Conservation (phyloP, 2,113 vertebrate species). For the Harpagus bidentatus region DNA sequence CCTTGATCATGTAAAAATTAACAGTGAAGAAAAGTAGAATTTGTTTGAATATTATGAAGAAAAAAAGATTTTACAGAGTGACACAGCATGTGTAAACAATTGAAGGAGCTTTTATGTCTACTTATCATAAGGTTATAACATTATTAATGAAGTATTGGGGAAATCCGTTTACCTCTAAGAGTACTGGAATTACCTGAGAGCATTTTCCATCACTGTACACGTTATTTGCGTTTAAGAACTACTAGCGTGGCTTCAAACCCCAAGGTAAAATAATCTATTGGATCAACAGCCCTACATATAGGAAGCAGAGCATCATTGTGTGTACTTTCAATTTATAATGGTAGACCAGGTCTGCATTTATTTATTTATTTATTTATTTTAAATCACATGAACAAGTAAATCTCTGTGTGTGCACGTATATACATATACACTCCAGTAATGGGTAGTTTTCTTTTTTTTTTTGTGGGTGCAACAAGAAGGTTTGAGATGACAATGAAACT, state of each 20-base stretch:
- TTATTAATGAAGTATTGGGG: not conserved
- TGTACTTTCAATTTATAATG: not conserved
- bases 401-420: not conserved
- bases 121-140: not conserved
- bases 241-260: not conserved
- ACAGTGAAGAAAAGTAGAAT: not conserved
- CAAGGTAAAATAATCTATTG: not conserved
- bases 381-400: not conserved
- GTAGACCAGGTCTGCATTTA: not conserved
- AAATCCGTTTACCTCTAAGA: not conserved
- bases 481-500: not conserved
- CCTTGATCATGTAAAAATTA: not conserved
- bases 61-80: not conserved
- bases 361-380: not conserved
- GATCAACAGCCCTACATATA: not conserved
- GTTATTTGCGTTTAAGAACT: not conserved
- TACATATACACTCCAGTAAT: not conserved
- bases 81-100: accelerated
- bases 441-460: not conserved
- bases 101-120: not conserved
- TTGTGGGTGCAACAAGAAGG: not conserved
- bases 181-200: not conserved
- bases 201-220: not conserved
- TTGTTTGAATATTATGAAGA: not conserved
- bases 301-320: not conserved